Evolutionary conservation across 2,797 vertebrate genomes (phyloP), one percentile per base, ranked within the genome.

Genomic region (Mormyrus proboscirostris): DNA sequence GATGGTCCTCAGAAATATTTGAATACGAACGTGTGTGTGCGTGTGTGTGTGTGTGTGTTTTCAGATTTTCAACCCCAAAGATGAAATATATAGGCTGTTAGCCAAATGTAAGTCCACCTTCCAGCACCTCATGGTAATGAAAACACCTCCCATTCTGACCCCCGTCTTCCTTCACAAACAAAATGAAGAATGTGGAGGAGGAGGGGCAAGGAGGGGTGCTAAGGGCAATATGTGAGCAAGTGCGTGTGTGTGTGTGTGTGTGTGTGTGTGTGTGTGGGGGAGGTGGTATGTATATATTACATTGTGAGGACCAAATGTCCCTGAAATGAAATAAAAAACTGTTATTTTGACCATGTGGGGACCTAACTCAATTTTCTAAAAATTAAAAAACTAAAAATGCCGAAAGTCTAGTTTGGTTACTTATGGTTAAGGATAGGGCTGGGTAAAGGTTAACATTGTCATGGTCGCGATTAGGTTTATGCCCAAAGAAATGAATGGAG

Each of bases 131-230:
- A 55, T 73, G 62, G 89, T 50, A 89, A 86, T 76, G 49, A 89
- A 89, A 89, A 86, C 49, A 86, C 89, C 59, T 65, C 19, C 38
- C 82, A 86, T 25, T 49, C 55, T 50, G 12, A 33, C 59, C 55
- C 41, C 44, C 49, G 29, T 33, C 25, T 88, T 50, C 44, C 83
- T 19, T 55, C 47, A 41, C 84, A 73, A 87, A 89, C 82, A 86
- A 59, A 89, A 89, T 53, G 83, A 89, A 86, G 88, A 86, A 89
- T 69, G 83, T 85, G n/a, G 76, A 29, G 57, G 88, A 53, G 83
- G 57, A 89, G 55, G 57, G 82, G 55, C 65, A 59, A n/a, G 38
- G 25, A 57, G 10, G 22, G 33, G 51, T 19, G 51, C 79, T 59
- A 73, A 85, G 25, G 19, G 47, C 82, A 69, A 69, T 86, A 47